Evolutionary conservation across 2,113 vertebrate species (phyloP), one percentile per base, ranked within the genome.

Genomic region (Formicarius rufipectus): DNA sequence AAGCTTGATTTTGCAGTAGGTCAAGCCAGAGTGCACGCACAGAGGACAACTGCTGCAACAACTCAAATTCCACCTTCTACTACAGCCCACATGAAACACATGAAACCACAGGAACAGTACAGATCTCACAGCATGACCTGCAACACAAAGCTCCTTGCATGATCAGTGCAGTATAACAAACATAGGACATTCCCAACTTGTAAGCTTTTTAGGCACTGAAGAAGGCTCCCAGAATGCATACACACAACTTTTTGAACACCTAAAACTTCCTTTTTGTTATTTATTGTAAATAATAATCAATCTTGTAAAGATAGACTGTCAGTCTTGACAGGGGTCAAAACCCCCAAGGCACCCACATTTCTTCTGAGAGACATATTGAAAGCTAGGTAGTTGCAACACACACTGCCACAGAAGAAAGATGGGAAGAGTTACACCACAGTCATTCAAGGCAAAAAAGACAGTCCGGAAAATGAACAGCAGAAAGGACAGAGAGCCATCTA

Each of bases 381-480:
- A 90, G 27, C 20, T 12, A 22, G 0, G 3, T 56, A 44, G 14
- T 31, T 40, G 24, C 1, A 77, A 25, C 0, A 1, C 25, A 52
- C 4, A 5, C 52, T 17, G 3, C 12, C 35, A 63, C 7, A 64
- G 39, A 56, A 52, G 17, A 84, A 93, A 63, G 14, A 63, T 6
- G 22, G 17, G 22, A 84, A 30, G 10, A 69, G 12, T 58, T 71
- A 13, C n/a, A 77, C 18, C 23, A 44, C 23, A 22, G 28, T 53
- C 50, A 49, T 6, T 8, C 8, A 75, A 59, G 42, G 12, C 27
- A 79, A 30, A 72, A 11, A 42, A 33, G 15, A 53, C 35, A 45
- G 31, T 7, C 25, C 55, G 20, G 31, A 55, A 84, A 45, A 8
- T 12, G 7, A 71, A 76, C 6, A 60, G 7, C 9, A 13, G 5